These are phyloP conservation scores for Scleropages formosus DNA, from an alignment of 2,797 vertebrate genomes.

Conservation along the genomic window DNA sequence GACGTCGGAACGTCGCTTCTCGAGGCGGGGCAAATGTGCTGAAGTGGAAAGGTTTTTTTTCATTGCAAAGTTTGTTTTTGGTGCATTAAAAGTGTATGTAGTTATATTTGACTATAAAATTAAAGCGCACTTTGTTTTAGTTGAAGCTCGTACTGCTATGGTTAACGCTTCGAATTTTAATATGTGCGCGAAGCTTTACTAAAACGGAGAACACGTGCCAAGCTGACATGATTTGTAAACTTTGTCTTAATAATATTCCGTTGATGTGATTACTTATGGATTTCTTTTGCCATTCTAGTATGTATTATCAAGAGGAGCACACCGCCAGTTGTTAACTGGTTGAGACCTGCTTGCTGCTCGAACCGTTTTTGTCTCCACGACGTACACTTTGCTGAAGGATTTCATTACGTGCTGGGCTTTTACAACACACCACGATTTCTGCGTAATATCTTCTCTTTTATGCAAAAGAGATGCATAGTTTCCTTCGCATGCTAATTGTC, in stretches of 20 bases:
- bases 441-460: not conserved
- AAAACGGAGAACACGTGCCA: not conserved
- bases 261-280: no score
- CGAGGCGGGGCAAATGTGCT: constrained; percentile 1
- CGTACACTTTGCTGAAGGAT: no score
- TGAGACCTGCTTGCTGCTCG: not conserved
- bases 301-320: not conserved
- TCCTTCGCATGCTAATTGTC: constrained; percentile 8
- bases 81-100: not conserved
- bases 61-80: not conserved
- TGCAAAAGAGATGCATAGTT: not conserved
- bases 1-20: constrained; percentile 32
- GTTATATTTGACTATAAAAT: not conserved
- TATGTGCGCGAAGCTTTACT: not conserved
- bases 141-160: not conserved
- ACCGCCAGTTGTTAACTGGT: not conserved
- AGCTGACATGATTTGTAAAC: no score
- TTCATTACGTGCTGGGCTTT: no score
- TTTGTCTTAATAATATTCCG: no score
- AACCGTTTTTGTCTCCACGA: no score
- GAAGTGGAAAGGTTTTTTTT: constrained; percentile 3
- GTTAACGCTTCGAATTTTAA: not conserved
- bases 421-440: no score
- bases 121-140: not conserved
- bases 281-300: no score